Conservation (phyloP, 1,140 invertebrate species). For the Leptopilina clavipes region DNA sequence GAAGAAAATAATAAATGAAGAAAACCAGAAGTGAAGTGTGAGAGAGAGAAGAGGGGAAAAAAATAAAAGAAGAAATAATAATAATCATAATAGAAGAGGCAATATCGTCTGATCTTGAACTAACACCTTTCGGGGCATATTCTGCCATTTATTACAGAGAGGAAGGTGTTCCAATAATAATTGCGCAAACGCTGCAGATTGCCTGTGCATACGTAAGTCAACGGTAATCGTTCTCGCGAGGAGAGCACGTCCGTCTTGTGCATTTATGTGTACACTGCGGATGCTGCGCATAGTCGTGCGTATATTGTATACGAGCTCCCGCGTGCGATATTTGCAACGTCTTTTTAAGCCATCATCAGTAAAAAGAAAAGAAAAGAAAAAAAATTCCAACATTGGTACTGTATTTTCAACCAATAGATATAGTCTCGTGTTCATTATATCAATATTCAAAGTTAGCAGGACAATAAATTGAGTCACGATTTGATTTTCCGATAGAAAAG, state of each 20-base stretch:
- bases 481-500: neutral
- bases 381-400: constrained; percentile 42
- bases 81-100: constrained; percentile 8
- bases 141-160: constrained; percentile 67
- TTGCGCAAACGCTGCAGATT: constrained; percentile 68
- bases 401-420: constrained; percentile 44
- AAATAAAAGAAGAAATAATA: constrained; percentile 11
- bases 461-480: constrained; percentile 43
- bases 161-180: constrained; percentile 69
- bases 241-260: constrained; percentile 51
- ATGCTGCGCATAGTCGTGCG: constrained; percentile 17
- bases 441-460: constrained; percentile 9
- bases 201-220: constrained; percentile 67
- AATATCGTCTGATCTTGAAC: constrained; percentile 66
- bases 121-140: constrained; percentile 70
- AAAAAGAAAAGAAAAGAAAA: constrained; percentile 47
- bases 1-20: neutral
- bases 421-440: constrained; percentile 52
- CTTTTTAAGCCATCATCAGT: constrained; percentile 33
- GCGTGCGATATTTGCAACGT: constrained; percentile 41
- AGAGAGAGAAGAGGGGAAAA: neutral
- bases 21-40: neutral
- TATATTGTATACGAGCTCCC: neutral
- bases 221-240: constrained; percentile 61
- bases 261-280: constrained; percentile 3